These are phyloP conservation scores for Antidorcas marsupialis DNA, from an alignment of 2,113 vertebrate genomes.

Conservation along the genomic window DNA sequence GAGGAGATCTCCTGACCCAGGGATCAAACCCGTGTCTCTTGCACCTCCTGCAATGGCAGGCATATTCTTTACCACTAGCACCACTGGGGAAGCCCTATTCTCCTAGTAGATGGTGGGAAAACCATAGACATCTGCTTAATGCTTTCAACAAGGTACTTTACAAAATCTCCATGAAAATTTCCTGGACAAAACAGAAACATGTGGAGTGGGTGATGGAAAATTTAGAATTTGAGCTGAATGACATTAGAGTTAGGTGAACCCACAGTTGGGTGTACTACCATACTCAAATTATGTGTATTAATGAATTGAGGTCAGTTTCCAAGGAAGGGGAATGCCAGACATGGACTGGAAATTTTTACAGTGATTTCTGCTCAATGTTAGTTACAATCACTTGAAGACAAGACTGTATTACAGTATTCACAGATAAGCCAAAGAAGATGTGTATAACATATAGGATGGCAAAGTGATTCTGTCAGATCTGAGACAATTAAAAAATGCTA, in stretches of 20 bases:
- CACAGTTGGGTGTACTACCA: not conserved
- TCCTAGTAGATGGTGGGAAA: not conserved
- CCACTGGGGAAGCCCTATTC: not conserved
- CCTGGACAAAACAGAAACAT: not conserved
- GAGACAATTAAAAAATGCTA: not conserved
- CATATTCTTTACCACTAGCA: not conserved
- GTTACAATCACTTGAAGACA: not conserved
- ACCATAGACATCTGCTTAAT: not conserved
- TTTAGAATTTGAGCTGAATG: not conserved
- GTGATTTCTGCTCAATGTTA: not conserved
- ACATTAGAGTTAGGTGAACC: not conserved
- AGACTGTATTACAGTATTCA: not conserved
- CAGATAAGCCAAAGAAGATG: not conserved
- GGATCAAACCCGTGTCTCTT: not conserved
- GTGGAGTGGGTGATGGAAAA: fast-evolving
- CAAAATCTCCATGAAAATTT: not conserved
- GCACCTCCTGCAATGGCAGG: not conserved
- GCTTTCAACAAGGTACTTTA: not conserved
- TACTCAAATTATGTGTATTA: not conserved
- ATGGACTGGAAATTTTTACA: not conserved
- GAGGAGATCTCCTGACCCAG: not conserved
- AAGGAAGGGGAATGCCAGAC: not conserved
- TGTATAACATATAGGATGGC: not conserved
- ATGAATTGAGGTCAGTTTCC: not conserved
- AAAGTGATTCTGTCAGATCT: not conserved